Conservation (phyloP, 2,888 invertebrate species). For the Tetranychus piercei region DNA sequence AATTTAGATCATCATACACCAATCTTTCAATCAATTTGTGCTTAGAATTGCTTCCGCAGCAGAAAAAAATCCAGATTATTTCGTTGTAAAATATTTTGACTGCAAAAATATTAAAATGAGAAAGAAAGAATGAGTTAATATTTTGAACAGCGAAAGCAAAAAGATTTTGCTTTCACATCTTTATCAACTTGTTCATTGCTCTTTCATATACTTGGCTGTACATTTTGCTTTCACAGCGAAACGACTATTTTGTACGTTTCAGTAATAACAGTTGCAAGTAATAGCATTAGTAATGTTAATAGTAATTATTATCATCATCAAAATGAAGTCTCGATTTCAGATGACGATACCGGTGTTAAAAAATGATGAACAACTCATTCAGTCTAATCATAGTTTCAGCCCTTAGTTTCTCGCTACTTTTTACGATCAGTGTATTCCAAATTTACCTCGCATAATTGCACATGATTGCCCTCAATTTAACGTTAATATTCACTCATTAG, state of each 20-base stretch:
- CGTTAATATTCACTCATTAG: too few relatives aligned
- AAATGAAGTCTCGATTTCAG: too few relatives aligned
- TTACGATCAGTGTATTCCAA: too few relatives aligned
- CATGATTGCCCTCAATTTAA: too few relatives aligned
- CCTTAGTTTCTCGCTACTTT: too few relatives aligned
- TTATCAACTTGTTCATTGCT: neutral
- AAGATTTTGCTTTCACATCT: neutral
- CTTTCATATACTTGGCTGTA: neutral
- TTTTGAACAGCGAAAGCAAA: neutral
- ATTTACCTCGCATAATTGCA: too few relatives aligned
- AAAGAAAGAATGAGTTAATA: neutral
- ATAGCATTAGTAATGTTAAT: neutral
- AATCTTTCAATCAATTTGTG: neutral
- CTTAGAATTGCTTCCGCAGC: neutral
- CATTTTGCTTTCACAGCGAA: neutral
- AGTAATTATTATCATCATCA: too few relatives aligned
- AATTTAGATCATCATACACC: neutral
- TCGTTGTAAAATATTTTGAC: neutral
- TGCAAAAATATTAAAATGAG: neutral
- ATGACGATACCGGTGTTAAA: too few relatives aligned
- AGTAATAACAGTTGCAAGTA: neutral
- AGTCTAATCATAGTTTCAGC: too few relatives aligned
- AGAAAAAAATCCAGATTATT: neutral
- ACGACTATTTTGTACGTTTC: neutral
- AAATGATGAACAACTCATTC: too few relatives aligned